Percentiles rank a stretch among this genome's conserved stretches.
phyloP scores from a whole-genome alignment of 1,140 invertebrate genomes.

The Drosophila setifemur region DNA sequence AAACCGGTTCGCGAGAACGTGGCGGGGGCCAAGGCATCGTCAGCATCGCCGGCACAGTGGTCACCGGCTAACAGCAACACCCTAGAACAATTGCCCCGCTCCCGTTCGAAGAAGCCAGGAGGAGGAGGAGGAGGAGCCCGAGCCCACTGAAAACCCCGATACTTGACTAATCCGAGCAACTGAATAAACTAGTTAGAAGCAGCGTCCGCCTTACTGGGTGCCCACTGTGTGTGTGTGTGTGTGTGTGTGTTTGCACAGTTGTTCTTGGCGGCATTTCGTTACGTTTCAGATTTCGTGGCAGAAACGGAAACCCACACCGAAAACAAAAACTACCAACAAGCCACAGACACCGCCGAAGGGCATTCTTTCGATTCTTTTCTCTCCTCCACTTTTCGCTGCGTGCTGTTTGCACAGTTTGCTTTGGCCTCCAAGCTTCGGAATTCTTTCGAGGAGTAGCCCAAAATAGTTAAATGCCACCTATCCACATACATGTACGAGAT shows the following conservation, averaged over 20 bases:
- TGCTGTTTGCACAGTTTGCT: no score
- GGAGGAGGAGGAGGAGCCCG: no score
- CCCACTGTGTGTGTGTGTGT: constrained; percentile 7
- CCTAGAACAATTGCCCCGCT: constrained; percentile 43
- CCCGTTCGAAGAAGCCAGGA: no score
- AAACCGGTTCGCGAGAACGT: constrained; percentile 73
- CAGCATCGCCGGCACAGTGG: constrained; percentile 17
- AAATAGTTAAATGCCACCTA: no score
- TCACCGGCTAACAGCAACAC: background rate
- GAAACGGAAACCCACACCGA: background rate
- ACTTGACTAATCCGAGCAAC: constrained; percentile 26
- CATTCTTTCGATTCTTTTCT: background rate
- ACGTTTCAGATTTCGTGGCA: constrained; percentile 31
- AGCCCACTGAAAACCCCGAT: background rate
- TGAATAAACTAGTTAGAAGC: constrained; percentile 42
- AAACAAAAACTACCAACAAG: no score
- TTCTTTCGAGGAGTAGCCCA: no score
- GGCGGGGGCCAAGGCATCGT: constrained; percentile 26
- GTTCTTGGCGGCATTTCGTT: constrained; percentile 22
- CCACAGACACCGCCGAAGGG: background rate
- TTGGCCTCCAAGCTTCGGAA: no score
- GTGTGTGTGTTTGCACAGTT: constrained; percentile 68
- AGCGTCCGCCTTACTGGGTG: background rate
- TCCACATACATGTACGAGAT: no score
- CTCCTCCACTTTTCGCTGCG: no score